phyloP scores from a whole-genome alignment of 2,797 vertebrate genomes.

The Centropyge bicolor region DNA sequence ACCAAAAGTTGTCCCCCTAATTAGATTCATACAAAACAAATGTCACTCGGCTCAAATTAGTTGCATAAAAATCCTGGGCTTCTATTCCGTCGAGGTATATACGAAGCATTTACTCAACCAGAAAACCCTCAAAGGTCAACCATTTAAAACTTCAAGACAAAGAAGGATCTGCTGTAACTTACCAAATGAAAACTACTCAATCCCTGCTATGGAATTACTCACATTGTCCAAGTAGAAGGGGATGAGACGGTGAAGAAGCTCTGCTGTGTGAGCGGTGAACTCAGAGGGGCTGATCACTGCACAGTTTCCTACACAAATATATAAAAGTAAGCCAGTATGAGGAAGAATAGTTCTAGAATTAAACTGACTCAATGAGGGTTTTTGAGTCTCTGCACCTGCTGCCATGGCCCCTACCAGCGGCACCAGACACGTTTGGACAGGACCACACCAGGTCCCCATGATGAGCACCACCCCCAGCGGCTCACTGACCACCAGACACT shows the following conservation, averaged over 20 bases:
- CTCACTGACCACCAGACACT: constrained; percentile 83
- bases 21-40: constrained; percentile 8
- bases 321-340: constrained; percentile 1
- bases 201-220: constrained; percentile 56
- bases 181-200: not conserved
- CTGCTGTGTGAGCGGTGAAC: constrained; percentile 78
- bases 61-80: not conserved
- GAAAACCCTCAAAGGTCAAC: not conserved
- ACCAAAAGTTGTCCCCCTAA: not conserved
- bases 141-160: not conserved
- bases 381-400: constrained; percentile 76
- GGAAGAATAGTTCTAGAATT: not conserved
- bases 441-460: constrained; percentile 83
- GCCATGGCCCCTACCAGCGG: constrained; percentile 86
- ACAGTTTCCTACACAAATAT: constrained; percentile 81
- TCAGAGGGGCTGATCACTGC: constrained; percentile 83
- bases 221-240: constrained; percentile 86
- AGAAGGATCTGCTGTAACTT: not conserved
- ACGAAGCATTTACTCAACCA: not conserved
- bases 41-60: constrained; percentile 1
- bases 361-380: not conserved
- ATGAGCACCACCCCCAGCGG: constrained; percentile 86
- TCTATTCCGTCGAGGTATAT: not conserved
- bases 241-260: constrained; percentile 82
- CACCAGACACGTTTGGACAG: constrained; percentile 83